Percentiles rank a stretch among this genome's conserved stretches.
Conservation (phyloP, 2,888 invertebrate species). For the Metopia argyrocephala region DNA sequence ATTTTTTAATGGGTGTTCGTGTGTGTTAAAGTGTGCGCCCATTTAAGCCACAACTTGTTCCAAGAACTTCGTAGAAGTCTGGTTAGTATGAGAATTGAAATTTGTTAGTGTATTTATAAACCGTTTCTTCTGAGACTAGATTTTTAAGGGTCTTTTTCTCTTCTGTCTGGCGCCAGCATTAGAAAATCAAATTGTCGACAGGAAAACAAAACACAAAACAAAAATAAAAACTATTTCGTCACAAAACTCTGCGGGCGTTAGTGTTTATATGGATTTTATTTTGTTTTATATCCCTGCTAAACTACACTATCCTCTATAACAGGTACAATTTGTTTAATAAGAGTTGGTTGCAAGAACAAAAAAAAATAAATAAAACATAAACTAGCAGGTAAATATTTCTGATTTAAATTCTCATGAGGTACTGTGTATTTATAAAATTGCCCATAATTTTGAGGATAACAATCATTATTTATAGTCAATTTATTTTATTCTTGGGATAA, state of each 20-base stretch:
- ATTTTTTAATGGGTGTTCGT: background rate
- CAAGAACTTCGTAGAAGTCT: constrained; percentile 76
- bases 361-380: too few species aligned
- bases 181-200: constrained; percentile 70
- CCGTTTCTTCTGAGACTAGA: background rate
- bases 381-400: background rate
- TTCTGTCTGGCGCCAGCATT: constrained; percentile 76
- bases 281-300: too few species aligned
- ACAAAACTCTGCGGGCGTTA: constrained; percentile 68
- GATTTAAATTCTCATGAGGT: background rate
- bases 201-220: background rate
- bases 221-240: constrained; percentile 73
- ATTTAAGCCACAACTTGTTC: background rate
- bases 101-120: constrained; percentile 33
- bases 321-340: background rate
- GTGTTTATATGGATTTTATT: constrained; percentile 42
- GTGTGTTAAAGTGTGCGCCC: background rate
- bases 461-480: too few species aligned
- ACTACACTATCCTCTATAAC: too few species aligned
- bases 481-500: too few species aligned
- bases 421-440: too few species aligned
- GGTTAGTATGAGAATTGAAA: constrained; percentile 77
- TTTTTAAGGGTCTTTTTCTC: background rate
- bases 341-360: background rate
- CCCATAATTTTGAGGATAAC: too few species aligned